Evolutionary conservation across 2,113 vertebrate species (phyloP).

Genomic region (Tinamus guttatus): DNA sequence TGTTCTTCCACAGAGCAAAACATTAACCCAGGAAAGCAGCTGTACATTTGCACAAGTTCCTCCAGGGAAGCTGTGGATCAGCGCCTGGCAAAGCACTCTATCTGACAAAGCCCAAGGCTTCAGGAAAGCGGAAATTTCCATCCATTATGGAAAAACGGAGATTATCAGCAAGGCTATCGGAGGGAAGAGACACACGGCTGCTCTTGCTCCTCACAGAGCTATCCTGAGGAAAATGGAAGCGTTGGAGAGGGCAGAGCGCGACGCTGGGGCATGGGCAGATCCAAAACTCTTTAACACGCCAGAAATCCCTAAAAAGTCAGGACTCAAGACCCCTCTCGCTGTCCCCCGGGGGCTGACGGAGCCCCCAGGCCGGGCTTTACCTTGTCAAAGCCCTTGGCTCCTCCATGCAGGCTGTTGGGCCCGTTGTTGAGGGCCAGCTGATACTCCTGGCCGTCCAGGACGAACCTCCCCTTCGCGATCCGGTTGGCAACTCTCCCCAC

Average conservation of each 20-base stretch:
- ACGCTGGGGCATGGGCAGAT: background rate
- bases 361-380: conserved; percentile 59
- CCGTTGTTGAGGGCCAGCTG: conserved; percentile 87
- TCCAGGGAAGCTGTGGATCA: background rate
- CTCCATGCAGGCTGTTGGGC: conserved; percentile 93
- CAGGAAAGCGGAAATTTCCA: background rate
- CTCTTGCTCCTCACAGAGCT: background rate
- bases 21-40: background rate
- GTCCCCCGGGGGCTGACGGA: background rate
- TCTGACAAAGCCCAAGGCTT: background rate
- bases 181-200: background rate
- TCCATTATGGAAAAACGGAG: background rate
- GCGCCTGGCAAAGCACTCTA: background rate
- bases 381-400: conserved; percentile 91
- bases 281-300: background rate
- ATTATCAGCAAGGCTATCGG: background rate
- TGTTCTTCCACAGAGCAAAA: background rate
- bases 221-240: too few species aligned
- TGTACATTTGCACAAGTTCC: background rate
- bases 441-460: conserved; percentile 81
- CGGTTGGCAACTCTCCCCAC: conserved; percentile 94
- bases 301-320: background rate
- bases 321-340: background rate
- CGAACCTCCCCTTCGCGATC: conserved; percentile 86
- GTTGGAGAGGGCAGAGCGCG: background rate